Evolutionary conservation across 2,113 vertebrate genomes (phyloP).

Genomic region (Rattus rattus): DNA sequence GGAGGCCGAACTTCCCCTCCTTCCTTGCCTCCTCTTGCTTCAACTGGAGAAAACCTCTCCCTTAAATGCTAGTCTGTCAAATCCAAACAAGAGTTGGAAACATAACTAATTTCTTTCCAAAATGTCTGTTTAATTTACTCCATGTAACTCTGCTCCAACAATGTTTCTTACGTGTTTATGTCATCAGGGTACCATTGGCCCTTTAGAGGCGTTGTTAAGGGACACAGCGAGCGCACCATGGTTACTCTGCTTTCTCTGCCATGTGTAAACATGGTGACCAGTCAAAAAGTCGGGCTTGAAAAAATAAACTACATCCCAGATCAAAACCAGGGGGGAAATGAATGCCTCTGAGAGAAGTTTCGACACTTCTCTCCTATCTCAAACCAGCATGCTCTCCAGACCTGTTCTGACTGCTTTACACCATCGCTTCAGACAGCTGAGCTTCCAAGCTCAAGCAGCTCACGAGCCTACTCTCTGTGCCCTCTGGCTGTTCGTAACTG

Average conservation of each 20-base stretch:
- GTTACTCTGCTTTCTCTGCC: slow-evolving; percentile 71
- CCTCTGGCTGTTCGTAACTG: not conserved
- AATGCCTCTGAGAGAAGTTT: not conserved
- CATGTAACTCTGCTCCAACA: not conserved
- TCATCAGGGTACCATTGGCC: slow-evolving; percentile 69
- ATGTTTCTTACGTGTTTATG: slow-evolving; percentile 54
- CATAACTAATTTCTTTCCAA: not conserved
- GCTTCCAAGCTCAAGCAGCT: not conserved
- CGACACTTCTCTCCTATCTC: not conserved
- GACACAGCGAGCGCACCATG: slow-evolving; percentile 59
- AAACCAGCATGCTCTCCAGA: not conserved
- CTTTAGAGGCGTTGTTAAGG: slow-evolving; percentile 75
- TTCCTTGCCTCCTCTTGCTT: not conserved
- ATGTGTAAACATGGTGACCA: slow-evolving; percentile 75
- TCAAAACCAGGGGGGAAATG: not conserved
- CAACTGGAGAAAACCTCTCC: not conserved
- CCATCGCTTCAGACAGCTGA: not conserved
- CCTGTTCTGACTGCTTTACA: not conserved
- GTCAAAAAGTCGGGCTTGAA: slow-evolving; percentile 35
- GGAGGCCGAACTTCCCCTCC: not conserved
- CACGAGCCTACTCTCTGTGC: not conserved
- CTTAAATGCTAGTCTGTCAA: slow-evolving; percentile 26
- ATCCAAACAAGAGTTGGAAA: slow-evolving; percentile 35
- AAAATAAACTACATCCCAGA: not conserved
- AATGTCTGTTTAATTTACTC: slow-evolving; percentile 38